Conservation (phyloP, 1,140 invertebrate genomes). For the Atta colombica region DNA sequence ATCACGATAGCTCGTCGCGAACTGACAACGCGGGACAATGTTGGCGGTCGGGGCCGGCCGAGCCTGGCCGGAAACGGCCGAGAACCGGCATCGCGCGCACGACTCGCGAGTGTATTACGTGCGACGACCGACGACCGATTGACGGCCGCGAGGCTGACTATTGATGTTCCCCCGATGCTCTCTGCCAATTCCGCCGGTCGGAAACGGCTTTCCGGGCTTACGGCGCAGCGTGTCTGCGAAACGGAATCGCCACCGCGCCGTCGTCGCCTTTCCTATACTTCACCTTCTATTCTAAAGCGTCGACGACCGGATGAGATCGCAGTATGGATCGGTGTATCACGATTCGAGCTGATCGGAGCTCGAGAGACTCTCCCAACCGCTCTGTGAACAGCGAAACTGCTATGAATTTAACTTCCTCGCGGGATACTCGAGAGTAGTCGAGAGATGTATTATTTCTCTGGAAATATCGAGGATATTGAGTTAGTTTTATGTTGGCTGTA, state of each 20-base stretch:
- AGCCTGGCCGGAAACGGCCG: constrained; percentile 78
- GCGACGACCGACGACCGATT: constrained; percentile 66
- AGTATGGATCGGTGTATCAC: neutral
- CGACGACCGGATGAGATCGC: constrained; percentile 12
- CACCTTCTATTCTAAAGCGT: neutral
- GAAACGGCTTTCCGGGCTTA: constrained; percentile 8
- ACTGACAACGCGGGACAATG: constrained; percentile 82
- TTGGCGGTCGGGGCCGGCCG: constrained; percentile 76
- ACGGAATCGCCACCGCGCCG: constrained; percentile 13
- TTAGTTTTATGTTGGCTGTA: neutral
- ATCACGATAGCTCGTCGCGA: constrained; percentile 79
- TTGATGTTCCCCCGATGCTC: constrained; percentile 67
- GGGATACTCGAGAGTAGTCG: neutral
- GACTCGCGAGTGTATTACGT: constrained; percentile 67
- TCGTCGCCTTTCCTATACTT: neutral
- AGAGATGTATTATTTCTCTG: neutral
- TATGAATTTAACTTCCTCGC: constrained; percentile 11
- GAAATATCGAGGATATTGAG: neutral
- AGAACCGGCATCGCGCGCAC: constrained; percentile 51
- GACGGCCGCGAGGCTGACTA: constrained; percentile 67
- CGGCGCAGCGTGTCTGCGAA: constrained; percentile 36
- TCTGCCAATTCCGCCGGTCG: constrained; percentile 59
- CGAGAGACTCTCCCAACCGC: neutral
- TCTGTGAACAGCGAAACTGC: neutral
- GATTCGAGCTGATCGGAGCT: constrained; percentile 2